Evolutionary conservation across 2,888 invertebrate species (phyloP).

Genomic region (Cheilosia vernalis): DNA sequence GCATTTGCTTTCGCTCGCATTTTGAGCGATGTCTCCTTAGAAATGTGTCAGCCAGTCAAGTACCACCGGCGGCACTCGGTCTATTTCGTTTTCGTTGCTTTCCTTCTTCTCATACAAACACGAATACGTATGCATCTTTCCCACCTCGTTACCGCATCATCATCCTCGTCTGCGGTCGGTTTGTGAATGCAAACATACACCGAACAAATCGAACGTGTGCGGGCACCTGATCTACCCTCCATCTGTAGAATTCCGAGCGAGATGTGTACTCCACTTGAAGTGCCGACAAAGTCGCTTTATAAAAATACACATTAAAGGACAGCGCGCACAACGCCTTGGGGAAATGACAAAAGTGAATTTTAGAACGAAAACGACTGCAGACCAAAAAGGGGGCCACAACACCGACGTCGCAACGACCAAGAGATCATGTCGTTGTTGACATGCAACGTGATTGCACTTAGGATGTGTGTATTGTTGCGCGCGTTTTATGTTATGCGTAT

Average conservation of each 20-base stretch:
- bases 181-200: slow-evolving; percentile 9
- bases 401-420: slow-evolving; percentile 17
- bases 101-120: slow-evolving; percentile 6
- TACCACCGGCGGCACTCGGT: slow-evolving; percentile 64
- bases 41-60: slow-evolving; percentile 66
- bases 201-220: slow-evolving; percentile 71
- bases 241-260: not conserved
- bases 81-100: slow-evolving; percentile 61
- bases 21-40: slow-evolving; percentile 63
- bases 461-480: slow-evolving; percentile 42
- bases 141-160: slow-evolving; percentile 50
- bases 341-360: slow-evolving; percentile 64
- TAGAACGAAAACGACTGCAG: slow-evolving; percentile 24
- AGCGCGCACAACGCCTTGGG: slow-evolving; percentile 54
- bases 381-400: slow-evolving; percentile 8
- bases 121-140: not conserved
- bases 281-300: slow-evolving; percentile 70
- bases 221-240: slow-evolving; percentile 66
- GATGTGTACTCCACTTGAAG: slow-evolving; percentile 55
- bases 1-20: slow-evolving; percentile 36
- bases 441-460: slow-evolving; percentile 72
- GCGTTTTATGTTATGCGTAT: slow-evolving; percentile 53
- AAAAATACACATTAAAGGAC: slow-evolving; percentile 70
- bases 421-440: slow-evolving; percentile 54
- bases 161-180: slow-evolving; percentile 10